Percentiles rank a stretch among this genome's conserved stretches.
Conservation (phyloP, 2,113 vertebrate species). For the Haemorhous mexicanus region DNA sequence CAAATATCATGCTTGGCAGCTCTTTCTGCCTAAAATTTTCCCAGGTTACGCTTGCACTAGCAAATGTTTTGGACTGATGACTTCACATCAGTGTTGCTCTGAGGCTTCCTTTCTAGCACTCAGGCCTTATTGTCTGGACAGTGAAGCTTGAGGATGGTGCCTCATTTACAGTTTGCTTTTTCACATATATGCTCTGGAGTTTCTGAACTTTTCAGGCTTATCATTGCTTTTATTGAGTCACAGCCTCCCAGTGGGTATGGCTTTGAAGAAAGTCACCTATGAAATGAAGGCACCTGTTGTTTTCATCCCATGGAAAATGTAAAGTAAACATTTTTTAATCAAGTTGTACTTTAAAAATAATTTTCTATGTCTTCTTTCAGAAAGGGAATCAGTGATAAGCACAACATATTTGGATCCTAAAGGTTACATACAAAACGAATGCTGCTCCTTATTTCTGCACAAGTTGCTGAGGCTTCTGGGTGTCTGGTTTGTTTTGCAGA, state of each 20-base stretch:
- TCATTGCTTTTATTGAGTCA: not conserved
- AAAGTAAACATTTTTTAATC: not conserved
- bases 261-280: not conserved
- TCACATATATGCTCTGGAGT: not conserved
- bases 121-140: not conserved
- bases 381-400: not conserved
- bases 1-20: not conserved
- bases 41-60: rapidly evolving
- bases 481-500: not conserved
- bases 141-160: not conserved
- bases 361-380: not conserved
- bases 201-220: not conserved
- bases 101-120: not conserved
- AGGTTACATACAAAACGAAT: not conserved
- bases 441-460: not conserved
- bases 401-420: not conserved
- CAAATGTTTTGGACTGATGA: not conserved
- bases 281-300: not conserved
- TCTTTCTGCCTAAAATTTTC: not conserved
- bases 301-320: not conserved
- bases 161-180: not conserved
- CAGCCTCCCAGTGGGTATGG: too few species aligned
- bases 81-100: not conserved
- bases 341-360: not conserved
- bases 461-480: not conserved